Base-by-base conservation (phyloP, 2,113 vertebrate species). In the Ceratotherium simum region DNA sequence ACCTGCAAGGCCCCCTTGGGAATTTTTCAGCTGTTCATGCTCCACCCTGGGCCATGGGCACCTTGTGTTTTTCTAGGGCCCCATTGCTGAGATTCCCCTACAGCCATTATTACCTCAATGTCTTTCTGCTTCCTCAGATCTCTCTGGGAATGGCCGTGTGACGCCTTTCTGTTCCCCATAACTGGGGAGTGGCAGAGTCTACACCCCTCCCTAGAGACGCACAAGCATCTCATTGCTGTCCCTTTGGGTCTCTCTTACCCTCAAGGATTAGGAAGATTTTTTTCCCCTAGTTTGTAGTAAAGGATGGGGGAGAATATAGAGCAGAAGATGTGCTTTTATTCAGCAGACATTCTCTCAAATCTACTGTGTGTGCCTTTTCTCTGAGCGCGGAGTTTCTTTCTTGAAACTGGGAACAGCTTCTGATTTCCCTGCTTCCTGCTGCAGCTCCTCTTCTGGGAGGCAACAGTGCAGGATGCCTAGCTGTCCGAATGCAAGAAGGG, bases 41-140 rank as follows among this genome's bases (percentile, higher is more conserved):
- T 25, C 65, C 48, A 62, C 29, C 1, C 2, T 72, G 42, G 48
- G 25, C 14, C 60, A 51, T 42, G 42, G 84, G 8, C 14, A 3
- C 2, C 9, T 3, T 54, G 0, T 31, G 18, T n/a, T 93, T 83
- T 3, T 58, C 46, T 51, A 69, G 31, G 6, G 14, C 8, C 33
- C 25, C 51, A 51, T 60, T 79, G 17, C 6, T 95, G 65, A 62
- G 2, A 65, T 72, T 33, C 25, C 17, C 1, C 51, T 39, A 5
- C 13, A 39, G 11, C 2, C 21, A 31, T 51, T n/a, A 42, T 67
- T 54, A 23, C 13, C 5, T 2, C 0, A 8, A 27, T 8, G 8
- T 58, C 29, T 73, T 54, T 5, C 21, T 25, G 6, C 64, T 27
- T 69, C 20, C 31, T 86, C 13, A 31, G 31, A 23, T 46, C n/a